phyloP scores from a whole-genome alignment of 2,888 invertebrate species.

The Eupithecia centaureata region DNA sequence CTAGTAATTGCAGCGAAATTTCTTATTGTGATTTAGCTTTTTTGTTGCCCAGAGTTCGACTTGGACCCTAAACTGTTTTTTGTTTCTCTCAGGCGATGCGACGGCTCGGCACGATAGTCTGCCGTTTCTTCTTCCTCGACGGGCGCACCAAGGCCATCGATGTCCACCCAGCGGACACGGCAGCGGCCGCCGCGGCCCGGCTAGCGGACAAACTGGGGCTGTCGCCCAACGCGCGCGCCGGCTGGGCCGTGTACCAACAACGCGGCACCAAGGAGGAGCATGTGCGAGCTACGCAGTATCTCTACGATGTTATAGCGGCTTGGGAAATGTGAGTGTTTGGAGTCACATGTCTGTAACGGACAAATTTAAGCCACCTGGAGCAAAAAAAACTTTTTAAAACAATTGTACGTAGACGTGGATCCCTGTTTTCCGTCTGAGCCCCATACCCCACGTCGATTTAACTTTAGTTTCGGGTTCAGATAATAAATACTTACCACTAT shows the following conservation, averaged over 20 bases:
- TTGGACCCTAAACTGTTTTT: too few relatives aligned
- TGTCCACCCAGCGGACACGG: slow-evolving; percentile 97
- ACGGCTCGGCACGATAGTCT: slow-evolving; percentile 95
- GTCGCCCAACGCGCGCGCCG: slow-evolving; percentile 88
- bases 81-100: slow-evolving; percentile 89
- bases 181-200: slow-evolving; percentile 94
- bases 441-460: too few relatives aligned
- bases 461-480: too few relatives aligned
- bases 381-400: too few relatives aligned
- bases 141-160: slow-evolving; percentile 97
- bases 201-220: slow-evolving; percentile 95
- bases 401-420: too few relatives aligned
- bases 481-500: too few relatives aligned
- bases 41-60: too few relatives aligned
- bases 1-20: too few relatives aligned
- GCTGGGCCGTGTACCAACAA: slow-evolving; percentile 98
- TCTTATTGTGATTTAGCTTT: too few relatives aligned
- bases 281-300: slow-evolving; percentile 94
- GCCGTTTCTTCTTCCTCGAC: slow-evolving; percentile 97
- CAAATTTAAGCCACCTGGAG: background rate
- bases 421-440: too few relatives aligned
- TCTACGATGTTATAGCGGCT: slow-evolving; percentile 96
- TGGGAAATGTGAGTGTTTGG: slow-evolving; percentile 91
- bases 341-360: background rate
- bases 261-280: slow-evolving; percentile 94